Evolutionary conservation across 2,888 invertebrate genomes (phyloP), one percentile per base, ranked within the genome.

Genomic region (Eurois occulta): DNA sequence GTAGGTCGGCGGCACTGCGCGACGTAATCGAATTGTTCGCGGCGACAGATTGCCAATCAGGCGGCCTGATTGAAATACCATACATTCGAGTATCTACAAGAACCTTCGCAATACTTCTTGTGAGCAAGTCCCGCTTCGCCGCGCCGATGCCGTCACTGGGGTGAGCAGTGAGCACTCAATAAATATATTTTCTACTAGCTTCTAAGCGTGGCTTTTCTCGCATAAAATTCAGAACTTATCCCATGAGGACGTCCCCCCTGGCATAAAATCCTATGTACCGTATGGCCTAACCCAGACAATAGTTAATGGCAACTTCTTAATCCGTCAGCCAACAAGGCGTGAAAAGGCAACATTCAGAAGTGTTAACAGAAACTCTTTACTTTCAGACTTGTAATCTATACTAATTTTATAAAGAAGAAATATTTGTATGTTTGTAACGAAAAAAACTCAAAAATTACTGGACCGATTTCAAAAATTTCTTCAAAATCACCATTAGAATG

Each of bases 31-130:
- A 55, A 80, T 88, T 76, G 38, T 69, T 86, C 66, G 72, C 77
- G 71, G 71, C 77, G 77, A 78, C 87, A 86, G 90, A 92, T 92
- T 92, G 91, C 88, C 92, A 92, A 92, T 92, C 89, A 90, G 80
- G 77, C 76, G 65, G 43, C 66, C 67, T 90, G 88, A 91, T 90
- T 86, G 88, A 78, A 80, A 72, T 80, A 71, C 52, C 72, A 68
- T 62, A 70, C 75, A 76, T 74, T 76, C 72, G 21, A 75, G 74
- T 71, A 66, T 38, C 6, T 64, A 55, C 67, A 24, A 78, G 52
- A 46, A 72, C n/a, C 41, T 52, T 18, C 58, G 55, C 41, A 52
- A 48, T 24, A 41, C 18, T n/a, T 32, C 18, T 32, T 35, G 60
- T 52, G 58, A 11, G 8, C n/a, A 38, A 38, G 46, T 18, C 32